A percentile compares a stretch with the other conserved stretches of the same genome.
These are phyloP conservation scores for Vidua macroura DNA, from an alignment of 2,113 vertebrate genomes.

Conservation along the genomic window DNA sequence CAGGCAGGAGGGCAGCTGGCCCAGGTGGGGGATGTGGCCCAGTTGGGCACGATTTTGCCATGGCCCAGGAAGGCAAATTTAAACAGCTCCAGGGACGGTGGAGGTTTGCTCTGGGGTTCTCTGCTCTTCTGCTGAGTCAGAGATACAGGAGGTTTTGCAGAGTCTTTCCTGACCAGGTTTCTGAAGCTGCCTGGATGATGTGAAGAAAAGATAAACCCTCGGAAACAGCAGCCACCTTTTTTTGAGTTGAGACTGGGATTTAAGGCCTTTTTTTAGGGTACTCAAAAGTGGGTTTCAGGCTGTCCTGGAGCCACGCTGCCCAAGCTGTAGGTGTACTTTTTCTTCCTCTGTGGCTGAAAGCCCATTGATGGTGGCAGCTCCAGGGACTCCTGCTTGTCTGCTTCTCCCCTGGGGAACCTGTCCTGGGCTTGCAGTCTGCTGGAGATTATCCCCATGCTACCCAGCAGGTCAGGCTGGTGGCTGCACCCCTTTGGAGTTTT, in stretches of 20 bases:
- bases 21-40: neutral
- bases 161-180: neutral
- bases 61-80: neutral
- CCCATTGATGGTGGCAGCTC: rapidly evolving
- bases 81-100: neutral
- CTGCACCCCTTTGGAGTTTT: neutral
- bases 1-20: neutral
- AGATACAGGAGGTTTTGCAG: neutral
- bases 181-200: neutral
- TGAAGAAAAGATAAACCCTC: neutral
- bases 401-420: too few relatives aligned
- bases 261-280: neutral
- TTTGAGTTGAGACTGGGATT: neutral
- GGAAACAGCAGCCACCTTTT: neutral
- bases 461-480: neutral
- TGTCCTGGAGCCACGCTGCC: neutral
- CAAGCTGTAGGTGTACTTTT: neutral
- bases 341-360: neutral
- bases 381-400: neutral
- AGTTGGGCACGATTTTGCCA: neutral
- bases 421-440: neutral
- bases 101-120: neutral
- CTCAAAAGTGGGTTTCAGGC: too few relatives aligned
- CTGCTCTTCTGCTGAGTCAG: neutral
- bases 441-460: neutral